Evolutionary conservation across 1,140 invertebrate genomes (phyloP).

Genomic region (Mesaphorura yosii): DNA sequence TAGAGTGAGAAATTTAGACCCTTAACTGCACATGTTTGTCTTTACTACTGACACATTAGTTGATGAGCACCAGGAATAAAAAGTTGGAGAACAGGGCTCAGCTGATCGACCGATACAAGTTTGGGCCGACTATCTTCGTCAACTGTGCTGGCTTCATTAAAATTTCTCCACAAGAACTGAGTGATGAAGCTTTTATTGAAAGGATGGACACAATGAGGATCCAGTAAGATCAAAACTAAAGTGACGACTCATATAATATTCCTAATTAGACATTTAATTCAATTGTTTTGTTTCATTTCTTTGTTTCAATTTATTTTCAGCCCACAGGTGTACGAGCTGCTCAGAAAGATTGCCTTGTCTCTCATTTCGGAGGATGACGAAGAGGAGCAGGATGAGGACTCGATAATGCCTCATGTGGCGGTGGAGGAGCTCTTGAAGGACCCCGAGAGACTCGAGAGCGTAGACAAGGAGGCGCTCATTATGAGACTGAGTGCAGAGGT

Average conservation of each 20-base stretch:
- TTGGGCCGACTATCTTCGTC: slow-evolving; percentile 97
- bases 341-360: slow-evolving; percentile 53
- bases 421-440: slow-evolving; percentile 93
- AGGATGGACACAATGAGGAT: no score
- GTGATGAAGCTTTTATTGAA: no score
- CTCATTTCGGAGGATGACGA: slow-evolving; percentile 56
- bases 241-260: slow-evolving; percentile 75
- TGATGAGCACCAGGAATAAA: slow-evolving; percentile 58
- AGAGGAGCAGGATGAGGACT: slow-evolving; percentile 50
- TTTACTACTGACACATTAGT: slow-evolving; percentile 43
- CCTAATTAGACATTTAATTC: neutral
- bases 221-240: no score
- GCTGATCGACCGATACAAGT: slow-evolving; percentile 83
- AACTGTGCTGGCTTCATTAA: slow-evolving; percentile 99
- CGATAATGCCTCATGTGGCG: slow-evolving; percentile 92
- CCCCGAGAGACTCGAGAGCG: slow-evolving; percentile 85
- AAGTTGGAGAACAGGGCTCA: slow-evolving; percentile 84
- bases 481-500: no score
- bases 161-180: no score
- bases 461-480: no score
- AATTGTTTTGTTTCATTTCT: neutral
- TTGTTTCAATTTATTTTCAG: neutral
- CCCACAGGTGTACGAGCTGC: neutral
- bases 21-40: no score
- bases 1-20: no score